Conservation (phyloP, 2,888 invertebrate species). For the Drosophila aldrichi region DNA sequence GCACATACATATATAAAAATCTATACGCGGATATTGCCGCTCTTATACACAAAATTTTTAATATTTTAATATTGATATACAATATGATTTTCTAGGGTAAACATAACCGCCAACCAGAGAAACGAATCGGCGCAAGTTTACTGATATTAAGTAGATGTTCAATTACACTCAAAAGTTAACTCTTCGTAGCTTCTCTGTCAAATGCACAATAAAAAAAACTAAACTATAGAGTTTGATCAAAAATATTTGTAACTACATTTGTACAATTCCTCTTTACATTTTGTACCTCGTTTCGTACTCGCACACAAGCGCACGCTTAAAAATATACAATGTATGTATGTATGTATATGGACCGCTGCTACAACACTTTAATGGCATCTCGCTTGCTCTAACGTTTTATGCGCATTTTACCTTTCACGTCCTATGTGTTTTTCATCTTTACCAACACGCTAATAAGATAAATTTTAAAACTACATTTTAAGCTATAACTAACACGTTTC, state of each 20-base stretch:
- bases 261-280: conserved; percentile 57
- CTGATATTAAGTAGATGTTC: conserved; percentile 4
- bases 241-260: conserved; percentile 50
- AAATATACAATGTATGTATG: conserved; percentile 55
- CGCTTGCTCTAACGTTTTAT: conserved; percentile 62
- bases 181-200: background rate
- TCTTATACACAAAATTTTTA: conserved; percentile 67
- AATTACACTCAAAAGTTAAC: conserved; percentile 5
- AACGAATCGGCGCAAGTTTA: background rate
- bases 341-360: conserved; percentile 71
- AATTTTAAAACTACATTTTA: conserved; percentile 58
- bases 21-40: conserved; percentile 70
- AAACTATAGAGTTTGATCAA: conserved; percentile 26
- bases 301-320: conserved; percentile 55
- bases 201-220: conserved; percentile 2
- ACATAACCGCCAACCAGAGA: conserved; percentile 13
- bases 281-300: conserved; percentile 61
- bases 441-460: conserved; percentile 77
- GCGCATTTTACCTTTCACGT: conserved; percentile 69
- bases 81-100: conserved; percentile 14
- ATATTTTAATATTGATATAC: conserved; percentile 25
- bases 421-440: conserved; percentile 73
- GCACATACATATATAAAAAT: conserved; percentile 58
- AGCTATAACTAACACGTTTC: conserved; percentile 61
- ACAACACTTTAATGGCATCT: conserved; percentile 71